phyloP scores from a whole-genome alignment of 64 coral and sea anemone genomes.

The Pachyseris speciosa region DNA sequence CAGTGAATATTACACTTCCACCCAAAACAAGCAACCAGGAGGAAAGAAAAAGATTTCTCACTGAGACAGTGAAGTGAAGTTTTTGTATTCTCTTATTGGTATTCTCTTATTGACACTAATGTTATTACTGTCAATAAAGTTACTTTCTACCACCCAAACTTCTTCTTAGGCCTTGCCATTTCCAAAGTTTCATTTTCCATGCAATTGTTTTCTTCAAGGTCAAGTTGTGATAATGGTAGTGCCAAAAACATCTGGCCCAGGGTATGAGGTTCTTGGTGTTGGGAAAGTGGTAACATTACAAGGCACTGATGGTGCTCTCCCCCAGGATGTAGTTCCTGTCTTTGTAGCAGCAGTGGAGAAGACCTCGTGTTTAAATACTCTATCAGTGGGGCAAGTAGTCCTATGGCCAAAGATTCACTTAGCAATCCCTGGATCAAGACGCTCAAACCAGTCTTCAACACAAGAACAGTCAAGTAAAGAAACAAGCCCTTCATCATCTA shows the following conservation, averaged over 20 bases:
- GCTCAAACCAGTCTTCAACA: background rate
- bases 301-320: background rate
- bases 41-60: too few species aligned
- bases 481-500: background rate
- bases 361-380: too few species aligned
- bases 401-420: background rate
- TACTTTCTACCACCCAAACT: too few species aligned
- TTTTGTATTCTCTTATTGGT: too few species aligned
- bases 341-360: too few species aligned
- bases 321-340: background rate
- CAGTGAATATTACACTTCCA: too few species aligned
- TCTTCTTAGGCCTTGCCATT: too few species aligned
- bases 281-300: conserved; percentile 14
- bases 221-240: conserved; percentile 15
- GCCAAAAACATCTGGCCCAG: background rate
- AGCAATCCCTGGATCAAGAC: background rate
- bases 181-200: too few species aligned
- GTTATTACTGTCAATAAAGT: too few species aligned
- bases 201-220: conserved; percentile 12
- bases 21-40: too few species aligned
- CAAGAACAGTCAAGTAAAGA: background rate
- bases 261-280: conserved; percentile 7
- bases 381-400: background rate
- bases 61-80: too few species aligned
- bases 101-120: too few species aligned